A percentile compares a stretch with the other conserved stretches of the same genome.
phyloP scores from a whole-genome alignment of 2,113 vertebrate genomes.

The Felis chaus region DNA sequence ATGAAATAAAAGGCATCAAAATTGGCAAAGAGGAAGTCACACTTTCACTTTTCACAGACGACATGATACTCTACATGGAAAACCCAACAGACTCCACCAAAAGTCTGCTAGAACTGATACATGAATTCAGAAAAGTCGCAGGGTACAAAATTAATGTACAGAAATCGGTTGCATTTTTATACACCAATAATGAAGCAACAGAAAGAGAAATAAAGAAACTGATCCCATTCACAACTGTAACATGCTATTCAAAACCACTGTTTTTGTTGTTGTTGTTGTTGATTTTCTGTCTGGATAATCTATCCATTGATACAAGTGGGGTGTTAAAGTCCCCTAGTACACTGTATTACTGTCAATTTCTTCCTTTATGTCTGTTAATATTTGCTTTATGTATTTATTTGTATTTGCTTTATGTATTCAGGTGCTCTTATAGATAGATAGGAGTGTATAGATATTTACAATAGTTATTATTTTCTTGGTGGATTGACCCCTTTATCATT shows the following conservation, averaged over 20 bases:
- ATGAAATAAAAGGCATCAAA: no score
- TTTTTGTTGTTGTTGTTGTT: background rate
- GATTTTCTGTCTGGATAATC: background rate
- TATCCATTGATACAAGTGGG: background rate
- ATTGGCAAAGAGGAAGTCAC: no score
- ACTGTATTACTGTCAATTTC: background rate
- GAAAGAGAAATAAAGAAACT: no score
- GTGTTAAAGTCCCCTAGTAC: background rate
- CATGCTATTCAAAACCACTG: background rate
- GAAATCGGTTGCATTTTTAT: no score
- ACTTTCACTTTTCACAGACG: no score
- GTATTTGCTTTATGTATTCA: background rate
- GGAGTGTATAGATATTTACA: background rate
- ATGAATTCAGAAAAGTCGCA: no score
- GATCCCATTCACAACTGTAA: no score
- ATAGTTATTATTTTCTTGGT: background rate
- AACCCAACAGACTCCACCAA: no score
- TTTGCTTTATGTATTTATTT: background rate
- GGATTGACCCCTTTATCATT: background rate
- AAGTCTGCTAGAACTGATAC: no score
- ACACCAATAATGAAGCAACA: no score
- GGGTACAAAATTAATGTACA: no score
- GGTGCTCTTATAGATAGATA: background rate
- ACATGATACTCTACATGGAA: no score
- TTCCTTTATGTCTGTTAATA: background rate